Evolutionary conservation across 2,797 vertebrate genomes (phyloP), one percentile per base, ranked within the genome.

Genomic region (Poecilia velifera): DNA sequence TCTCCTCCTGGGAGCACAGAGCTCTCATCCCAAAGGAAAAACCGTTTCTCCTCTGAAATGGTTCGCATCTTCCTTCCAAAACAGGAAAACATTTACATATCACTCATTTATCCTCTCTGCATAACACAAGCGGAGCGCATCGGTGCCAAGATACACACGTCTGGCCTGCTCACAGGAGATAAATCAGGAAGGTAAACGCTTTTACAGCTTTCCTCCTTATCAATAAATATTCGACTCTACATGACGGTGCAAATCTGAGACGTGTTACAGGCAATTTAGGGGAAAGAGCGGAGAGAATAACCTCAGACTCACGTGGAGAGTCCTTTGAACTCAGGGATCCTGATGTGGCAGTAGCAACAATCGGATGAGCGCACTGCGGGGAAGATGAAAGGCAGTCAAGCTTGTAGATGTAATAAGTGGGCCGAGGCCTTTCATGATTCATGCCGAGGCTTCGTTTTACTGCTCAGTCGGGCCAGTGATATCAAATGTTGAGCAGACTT

Each of bases 331-430:
- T 89, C 68, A 0, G 78, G 82, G 81, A 85, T 91, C 73, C 84
- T 84, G 89, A 89, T 89, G 91, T 82, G 89, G 83, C 85, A 81
- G 86, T 79, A 59, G 81, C 82, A 90, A 87, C 89, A 92, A 89
- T 87, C 87, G 88, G 87, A 90, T 89, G 88, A 91, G 77, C 64
- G 18, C 1, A 74, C 86, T 73, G 47, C 76, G 64, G 80, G 66
- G 79, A 85, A 89, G 92, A 93, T 93, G 90, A 92, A 93, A 94
- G 90, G 81, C 85, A 87, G 82, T 88, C 87, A 86, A 86, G 87
- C 84, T 88, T 83, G 91, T 87, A 86, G 90, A 90, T 47, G 82
- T 87, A 91, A 87, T 91, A 91, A 93, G 88, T 88, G 89, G 87
- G 87, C 79, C 51, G 86, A 90, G 81, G 86, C 84, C 86, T 89